Evolutionary conservation across 2,797 vertebrate genomes (phyloP).

Genomic region (Neosilurus hyrtlii): DNA sequence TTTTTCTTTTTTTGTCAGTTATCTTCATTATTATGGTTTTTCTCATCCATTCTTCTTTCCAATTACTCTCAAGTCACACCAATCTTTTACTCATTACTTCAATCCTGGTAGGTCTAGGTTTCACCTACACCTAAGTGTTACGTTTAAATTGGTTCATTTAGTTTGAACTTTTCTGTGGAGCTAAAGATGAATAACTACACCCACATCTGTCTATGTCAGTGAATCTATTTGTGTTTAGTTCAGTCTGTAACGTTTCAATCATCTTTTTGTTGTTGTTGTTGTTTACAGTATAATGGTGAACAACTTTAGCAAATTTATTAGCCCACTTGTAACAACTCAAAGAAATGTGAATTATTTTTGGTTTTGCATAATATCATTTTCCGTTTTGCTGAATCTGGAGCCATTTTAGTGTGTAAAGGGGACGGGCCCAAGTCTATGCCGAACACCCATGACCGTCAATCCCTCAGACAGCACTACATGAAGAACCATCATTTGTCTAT

Average conservation of each 20-base stretch:
- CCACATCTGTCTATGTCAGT: background rate
- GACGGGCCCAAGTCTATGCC: too few relatives aligned
- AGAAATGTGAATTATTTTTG: too few relatives aligned
- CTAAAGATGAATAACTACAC: background rate
- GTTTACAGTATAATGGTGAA: too few relatives aligned
- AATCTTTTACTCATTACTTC: background rate
- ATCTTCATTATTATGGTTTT: background rate
- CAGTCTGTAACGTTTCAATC: background rate
- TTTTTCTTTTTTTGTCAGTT: background rate
- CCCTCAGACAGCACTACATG: too few relatives aligned
- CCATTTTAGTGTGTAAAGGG: too few relatives aligned
- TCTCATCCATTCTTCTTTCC: background rate
- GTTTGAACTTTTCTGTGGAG: background rate
- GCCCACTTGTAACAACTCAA: too few relatives aligned
- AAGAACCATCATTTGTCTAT: too few relatives aligned
- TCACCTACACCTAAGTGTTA: background rate
- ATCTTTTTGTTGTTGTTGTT: background rate
- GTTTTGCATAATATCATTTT: too few relatives aligned
- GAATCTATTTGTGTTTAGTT: background rate
- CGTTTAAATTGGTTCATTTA: constrained; percentile 5
- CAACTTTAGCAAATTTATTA: too few relatives aligned
- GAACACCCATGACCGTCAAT: too few relatives aligned
- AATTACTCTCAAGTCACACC: background rate
- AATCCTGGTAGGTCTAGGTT: background rate
- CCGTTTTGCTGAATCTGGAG: too few relatives aligned